phyloP scores from a whole-genome alignment of 2,888 invertebrate species.

The Ptychoptera albimana region DNA sequence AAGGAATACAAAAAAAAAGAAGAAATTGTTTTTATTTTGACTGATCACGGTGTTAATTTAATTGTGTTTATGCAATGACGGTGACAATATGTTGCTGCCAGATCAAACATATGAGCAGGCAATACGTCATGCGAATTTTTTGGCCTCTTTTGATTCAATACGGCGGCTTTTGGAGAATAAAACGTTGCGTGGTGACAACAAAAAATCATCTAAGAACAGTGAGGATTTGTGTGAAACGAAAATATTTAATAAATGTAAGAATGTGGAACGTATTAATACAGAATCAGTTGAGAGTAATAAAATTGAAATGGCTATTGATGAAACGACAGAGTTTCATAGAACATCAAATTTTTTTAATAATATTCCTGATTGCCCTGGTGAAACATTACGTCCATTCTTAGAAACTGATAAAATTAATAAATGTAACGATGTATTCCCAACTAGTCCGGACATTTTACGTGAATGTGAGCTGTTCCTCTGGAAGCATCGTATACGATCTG shows the following conservation, averaged over 20 bases:
- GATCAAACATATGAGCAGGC: conserved; percentile 62
- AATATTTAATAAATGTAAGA: not conserved
- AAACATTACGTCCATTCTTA: conserved; percentile 15
- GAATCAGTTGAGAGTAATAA: conserved; percentile 13
- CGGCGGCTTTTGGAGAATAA: conserved; percentile 9
- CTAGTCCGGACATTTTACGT: conserved; percentile 23
- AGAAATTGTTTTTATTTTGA: too few relatives aligned
- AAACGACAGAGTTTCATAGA: conserved; percentile 12
- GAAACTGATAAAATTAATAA: conserved; percentile 7
- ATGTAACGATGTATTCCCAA: conserved; percentile 10
- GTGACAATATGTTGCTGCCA: conserved; percentile 45
- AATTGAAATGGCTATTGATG: conserved; percentile 17
- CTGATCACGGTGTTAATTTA: too few relatives aligned
- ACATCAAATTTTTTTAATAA: conserved; percentile 24
- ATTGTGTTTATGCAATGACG: too few relatives aligned
- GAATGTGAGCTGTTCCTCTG: conserved; percentile 46
- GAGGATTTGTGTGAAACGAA: too few relatives aligned
- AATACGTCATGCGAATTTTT: conserved; percentile 13
- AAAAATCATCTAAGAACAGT: not conserved
- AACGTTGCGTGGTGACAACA: conserved; percentile 8
- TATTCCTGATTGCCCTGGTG: conserved; percentile 22
- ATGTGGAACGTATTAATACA: not conserved
- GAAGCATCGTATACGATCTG: conserved; percentile 50
- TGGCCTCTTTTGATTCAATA: conserved; percentile 14
- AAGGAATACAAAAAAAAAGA: too few relatives aligned